These are phyloP conservation scores for Gnathonemus longibarbis DNA, from an alignment of 2,113 vertebrate species.

Conservation along the genomic window DNA sequence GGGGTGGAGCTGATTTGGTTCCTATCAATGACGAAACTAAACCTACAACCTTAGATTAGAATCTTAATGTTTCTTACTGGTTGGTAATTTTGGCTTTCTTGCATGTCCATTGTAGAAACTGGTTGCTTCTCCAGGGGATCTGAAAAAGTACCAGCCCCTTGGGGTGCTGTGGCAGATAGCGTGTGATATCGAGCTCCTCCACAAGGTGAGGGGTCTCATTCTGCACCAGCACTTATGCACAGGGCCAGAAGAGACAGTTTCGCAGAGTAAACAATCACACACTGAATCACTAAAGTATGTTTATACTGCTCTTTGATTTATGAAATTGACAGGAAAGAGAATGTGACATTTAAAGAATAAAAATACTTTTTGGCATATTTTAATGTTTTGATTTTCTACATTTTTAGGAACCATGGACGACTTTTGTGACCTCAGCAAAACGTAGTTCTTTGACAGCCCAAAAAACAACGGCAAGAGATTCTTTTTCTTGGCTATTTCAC, in stretches of 20 bases:
- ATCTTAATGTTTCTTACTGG: background rate
- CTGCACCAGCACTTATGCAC: background rate
- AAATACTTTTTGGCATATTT: background rate
- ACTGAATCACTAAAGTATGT: background rate
- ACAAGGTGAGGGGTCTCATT: conserved; percentile 59
- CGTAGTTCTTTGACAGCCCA: background rate
- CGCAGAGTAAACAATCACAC: background rate
- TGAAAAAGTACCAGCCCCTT: conserved; percentile 63
- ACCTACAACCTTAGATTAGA: background rate
- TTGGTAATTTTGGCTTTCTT: background rate
- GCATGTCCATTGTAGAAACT: conserved; percentile 60
- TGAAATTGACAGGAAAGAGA: background rate
- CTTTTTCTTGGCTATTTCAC: background rate
- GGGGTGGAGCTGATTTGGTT: background rate
- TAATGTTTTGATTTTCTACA: conserved; percentile 20
- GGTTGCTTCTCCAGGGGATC: conserved; percentile 53
- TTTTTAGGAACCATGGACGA: conserved; percentile 71
- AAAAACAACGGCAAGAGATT: conserved; percentile 57
- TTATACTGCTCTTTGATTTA: background rate
- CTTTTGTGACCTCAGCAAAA: conserved; percentile 63
- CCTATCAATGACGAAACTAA: background rate
- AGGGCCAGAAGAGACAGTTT: background rate
- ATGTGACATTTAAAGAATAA: background rate
- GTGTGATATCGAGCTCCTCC: conserved; percentile 79
- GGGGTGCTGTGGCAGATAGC: conserved; percentile 74